These are phyloP conservation scores for Drosophila murphyi DNA, from an alignment of 1,140 invertebrate species.

Conservation along the genomic window DNA sequence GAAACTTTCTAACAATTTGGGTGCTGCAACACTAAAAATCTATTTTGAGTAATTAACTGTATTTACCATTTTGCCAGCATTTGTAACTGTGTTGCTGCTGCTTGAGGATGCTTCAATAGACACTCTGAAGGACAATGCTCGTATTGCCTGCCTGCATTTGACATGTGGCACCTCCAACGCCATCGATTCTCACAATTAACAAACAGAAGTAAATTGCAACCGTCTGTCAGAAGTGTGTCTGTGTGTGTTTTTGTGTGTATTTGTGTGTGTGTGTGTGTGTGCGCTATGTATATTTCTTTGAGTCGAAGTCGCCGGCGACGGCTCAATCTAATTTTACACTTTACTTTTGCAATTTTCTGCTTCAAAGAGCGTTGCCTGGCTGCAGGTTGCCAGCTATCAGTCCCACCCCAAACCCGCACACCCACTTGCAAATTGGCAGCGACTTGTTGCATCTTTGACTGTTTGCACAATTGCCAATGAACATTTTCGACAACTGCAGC, in stretches of 20 bases:
- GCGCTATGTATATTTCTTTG: slow-evolving; percentile 51
- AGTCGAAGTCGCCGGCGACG: slow-evolving; percentile 22
- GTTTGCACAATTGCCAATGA: slow-evolving; percentile 59
- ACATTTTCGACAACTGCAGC: slow-evolving; percentile 53
- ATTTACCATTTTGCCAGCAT: not conserved
- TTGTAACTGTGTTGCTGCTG: not conserved
- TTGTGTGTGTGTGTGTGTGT: slow-evolving; percentile 13
- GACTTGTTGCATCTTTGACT: slow-evolving; percentile 50
- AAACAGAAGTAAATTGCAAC: slow-evolving; percentile 60
- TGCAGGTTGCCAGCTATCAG: slow-evolving; percentile 28
- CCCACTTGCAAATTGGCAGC: slow-evolving; percentile 45
- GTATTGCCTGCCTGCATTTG: not conserved
- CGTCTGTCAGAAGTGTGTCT: slow-evolving; percentile 22
- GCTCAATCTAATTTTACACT: slow-evolving; percentile 60
- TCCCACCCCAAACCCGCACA: not conserved
- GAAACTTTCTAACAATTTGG: not conserved
- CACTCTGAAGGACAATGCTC: slow-evolving; percentile 1
- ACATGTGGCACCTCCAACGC: not conserved
- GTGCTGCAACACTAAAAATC: too few species aligned
- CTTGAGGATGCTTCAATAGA: slow-evolving; percentile 11
- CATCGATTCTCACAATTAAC: slow-evolving; percentile 44
- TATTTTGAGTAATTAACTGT: slow-evolving; percentile 5
- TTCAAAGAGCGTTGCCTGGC: slow-evolving; percentile 38
- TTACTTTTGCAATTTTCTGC: slow-evolving; percentile 66
- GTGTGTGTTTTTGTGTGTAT: slow-evolving; percentile 5